Evolutionary conservation across 2,797 vertebrate genomes (phyloP), one percentile per base, ranked within the genome.

Genomic region (Ctenopoma kingsleyae): DNA sequence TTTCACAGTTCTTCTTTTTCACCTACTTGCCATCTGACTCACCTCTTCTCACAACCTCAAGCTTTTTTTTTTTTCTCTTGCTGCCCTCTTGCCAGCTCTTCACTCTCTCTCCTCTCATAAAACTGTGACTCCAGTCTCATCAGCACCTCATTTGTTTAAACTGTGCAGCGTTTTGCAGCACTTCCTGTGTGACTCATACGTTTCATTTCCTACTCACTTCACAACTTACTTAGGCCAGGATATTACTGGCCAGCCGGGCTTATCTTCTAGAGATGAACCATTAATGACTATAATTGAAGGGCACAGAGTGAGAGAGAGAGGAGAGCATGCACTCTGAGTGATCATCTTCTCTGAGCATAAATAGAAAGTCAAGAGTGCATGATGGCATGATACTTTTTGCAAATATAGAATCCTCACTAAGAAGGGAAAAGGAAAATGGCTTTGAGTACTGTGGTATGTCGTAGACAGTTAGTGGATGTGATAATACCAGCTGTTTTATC

Each of bases 211-310:
- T 38, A 16, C 59, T 77, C 82, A 72, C 47, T 61, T 80, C 53
- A 74, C 52, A 67, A 71, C 58, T 79, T 79, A 82, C 70, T 80
- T 50, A 51, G 62, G 50, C 52, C 38, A 4, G 16, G 81, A 67
- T 79, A 77, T 79, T 62, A 72, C 47, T 62, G 71, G 61, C 65
- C 64, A 62, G 50, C 56, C 62, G 46, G 41, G 53, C 67, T 58
- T 55, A 73, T 75, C 56, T 57, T 71, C 68, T 60, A 48, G 36
- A 48, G 38, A 66, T 71, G 71, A 81, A 54, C 58, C 58, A 35
- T 64, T 76, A 78, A 80, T 72, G 61, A 73, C 72, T 71, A 30
- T 79, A 78, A 87, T 85, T 90, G 65, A 60, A 70, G 47, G 40
- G 13, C 40, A 61, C 1, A 47, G 32, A 32, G 50, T 11, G 38